These are phyloP conservation scores for Sesamia inferens DNA, from an alignment of 2,888 invertebrate genomes.

Conservation along the genomic window DNA sequence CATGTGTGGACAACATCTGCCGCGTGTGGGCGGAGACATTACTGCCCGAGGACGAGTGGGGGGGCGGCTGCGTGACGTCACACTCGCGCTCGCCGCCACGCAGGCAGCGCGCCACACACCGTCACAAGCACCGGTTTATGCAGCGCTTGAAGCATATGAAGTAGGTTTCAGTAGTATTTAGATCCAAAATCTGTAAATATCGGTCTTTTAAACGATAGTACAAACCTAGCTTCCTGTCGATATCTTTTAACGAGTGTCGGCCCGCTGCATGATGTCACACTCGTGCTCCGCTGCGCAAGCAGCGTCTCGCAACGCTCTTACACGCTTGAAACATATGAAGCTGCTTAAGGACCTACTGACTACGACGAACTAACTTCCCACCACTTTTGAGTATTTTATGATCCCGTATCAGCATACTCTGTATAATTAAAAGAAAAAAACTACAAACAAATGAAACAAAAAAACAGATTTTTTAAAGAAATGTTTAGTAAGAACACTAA, in stretches of 20 bases:
- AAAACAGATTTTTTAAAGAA: too few species aligned
- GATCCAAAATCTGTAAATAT: background rate
- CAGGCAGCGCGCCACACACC: slow-evolving; percentile 94
- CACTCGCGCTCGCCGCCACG: slow-evolving; percentile 92
- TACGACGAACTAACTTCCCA: background rate
- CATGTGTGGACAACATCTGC: slow-evolving; percentile 99
- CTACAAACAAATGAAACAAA: too few species aligned
- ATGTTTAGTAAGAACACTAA: too few species aligned
- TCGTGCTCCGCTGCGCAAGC: slow-evolving; percentile 91
- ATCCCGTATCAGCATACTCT: too few species aligned
- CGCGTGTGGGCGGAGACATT: slow-evolving; percentile 99
- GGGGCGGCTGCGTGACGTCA: slow-evolving; percentile 88
- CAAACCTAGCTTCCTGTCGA: too few species aligned
- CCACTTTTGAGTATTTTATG: background rate
- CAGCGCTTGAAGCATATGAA: slow-evolving; percentile 99
- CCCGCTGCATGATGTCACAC: slow-evolving; percentile 88
- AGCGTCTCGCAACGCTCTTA: slow-evolving; percentile 98
- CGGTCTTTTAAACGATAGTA: too few species aligned
- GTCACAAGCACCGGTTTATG: slow-evolving; percentile 98
- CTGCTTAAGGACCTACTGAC: slow-evolving; percentile 72
- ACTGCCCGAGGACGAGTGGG: slow-evolving; percentile 97
- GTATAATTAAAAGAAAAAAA: too few species aligned
- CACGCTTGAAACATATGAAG: slow-evolving; percentile 99
- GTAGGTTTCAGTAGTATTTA: slow-evolving; percentile 84
- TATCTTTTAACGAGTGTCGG: slow-evolving; percentile 89